Evolutionary conservation across 2,113 vertebrate species (phyloP), one percentile per base, ranked within the genome.

Genomic region (Canis aureus): DNA sequence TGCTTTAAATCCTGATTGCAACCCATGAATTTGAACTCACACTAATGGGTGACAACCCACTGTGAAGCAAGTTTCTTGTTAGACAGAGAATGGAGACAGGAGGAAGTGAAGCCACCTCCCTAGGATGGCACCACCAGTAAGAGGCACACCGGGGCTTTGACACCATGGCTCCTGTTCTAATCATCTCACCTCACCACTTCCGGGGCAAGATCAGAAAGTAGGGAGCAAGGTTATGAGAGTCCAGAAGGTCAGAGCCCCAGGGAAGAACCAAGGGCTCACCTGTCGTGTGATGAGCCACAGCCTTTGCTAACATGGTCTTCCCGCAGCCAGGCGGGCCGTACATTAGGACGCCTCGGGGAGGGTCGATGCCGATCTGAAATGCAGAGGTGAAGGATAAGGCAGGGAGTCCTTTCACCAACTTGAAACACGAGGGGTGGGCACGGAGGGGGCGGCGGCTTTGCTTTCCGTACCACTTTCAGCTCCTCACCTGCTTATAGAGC

Each of bases 221-320:
- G 12, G 49, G 15, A 55, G 67, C 17, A 8, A 84, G 38, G 55
- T 0, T 11, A 23, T 2, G n/a, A 79, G 6, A 55, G 55, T n/a
- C 73, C 43, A 32, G 49, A 57, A 91, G 67, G 53, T 5, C 90
- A 78, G 62, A n/a, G 53, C 32, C 20, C 7, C 0, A 29, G 53
- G 38, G 20, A 7, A 3, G 53, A 3, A 0, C 1, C 0, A 1
- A 22, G 38, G 2, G 25, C 96, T 96, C 95, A 99, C 99, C 99
- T 97, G 99, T 99, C 2, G 99, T 99, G 98, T 99, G 99, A 94
- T 99, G 99, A 8, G 99, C 99, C 97, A 99, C 99, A 0, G 99
- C 99, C 97, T 99, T 99, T 84, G 99, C 99, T 98, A 99, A 10
- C 99, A 99, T 99, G 73, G 99, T 99, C 98, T 99, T 99, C 1